Conservation (phyloP, 2,113 vertebrate genomes). For the Dryoscopus gambensis region DNA sequence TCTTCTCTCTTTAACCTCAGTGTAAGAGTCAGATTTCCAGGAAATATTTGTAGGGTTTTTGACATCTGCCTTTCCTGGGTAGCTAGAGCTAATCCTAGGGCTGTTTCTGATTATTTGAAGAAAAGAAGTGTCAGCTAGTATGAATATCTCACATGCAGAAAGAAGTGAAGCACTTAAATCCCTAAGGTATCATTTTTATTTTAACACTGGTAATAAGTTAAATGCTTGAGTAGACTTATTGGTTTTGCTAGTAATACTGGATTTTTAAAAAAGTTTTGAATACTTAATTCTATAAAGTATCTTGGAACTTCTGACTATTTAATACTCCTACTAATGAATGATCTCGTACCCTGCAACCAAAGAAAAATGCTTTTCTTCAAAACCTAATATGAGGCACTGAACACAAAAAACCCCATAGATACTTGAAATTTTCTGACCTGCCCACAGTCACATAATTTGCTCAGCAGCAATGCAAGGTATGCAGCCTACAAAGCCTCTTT, state of each 20-base stretch:
- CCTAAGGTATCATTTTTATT: neutral
- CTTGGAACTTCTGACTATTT: neutral
- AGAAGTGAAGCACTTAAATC: neutral
- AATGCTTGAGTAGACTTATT: neutral
- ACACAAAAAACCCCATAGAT: neutral
- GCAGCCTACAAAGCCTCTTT: conserved; percentile 24
- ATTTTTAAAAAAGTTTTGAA: neutral
- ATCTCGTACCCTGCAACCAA: neutral
- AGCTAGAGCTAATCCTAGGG: neutral
- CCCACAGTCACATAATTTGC: conserved; percentile 16
- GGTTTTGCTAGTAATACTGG: neutral
- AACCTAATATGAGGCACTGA: neutral
- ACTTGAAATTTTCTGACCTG: conserved; percentile 34
- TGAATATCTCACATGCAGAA: neutral
- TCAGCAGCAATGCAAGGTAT: conserved; percentile 29
- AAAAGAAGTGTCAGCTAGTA: neutral
- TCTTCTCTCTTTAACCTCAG: neutral
- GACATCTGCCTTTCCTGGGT: neutral
- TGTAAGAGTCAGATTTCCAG: neutral
- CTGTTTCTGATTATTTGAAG: neutral
- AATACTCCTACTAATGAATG: neutral
- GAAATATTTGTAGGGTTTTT: neutral
- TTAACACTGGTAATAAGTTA: neutral
- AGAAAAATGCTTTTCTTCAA: neutral
- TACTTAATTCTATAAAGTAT: neutral